Percentiles rank a stretch among this genome's conserved stretches.
Evolutionary conservation across 2,113 vertebrate species (phyloP).

Genomic region (human): GRCh38 chr3:85924501-85925000

Average conservation of each 20-base stretch:
- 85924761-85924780: neutral
- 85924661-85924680: neutral
- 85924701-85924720: neutral
- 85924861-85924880: neutral
- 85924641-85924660: neutral
- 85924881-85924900: neutral
- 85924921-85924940: neutral
- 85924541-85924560: no score
- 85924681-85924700: neutral
- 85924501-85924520: no score
- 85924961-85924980: neutral
- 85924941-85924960: neutral
- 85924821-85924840: neutral
- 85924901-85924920: fast-evolving
- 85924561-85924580: no score
- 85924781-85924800: neutral
- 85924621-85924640: neutral
- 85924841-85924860: neutral
- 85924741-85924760: no score
- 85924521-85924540: no score
- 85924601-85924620: no score
- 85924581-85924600: no score
- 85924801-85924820: neutral
- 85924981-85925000: neutral
- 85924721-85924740: neutral